Conservation (phyloP, 1,140 invertebrate genomes). For the Brachionus manjavacas region DNA sequence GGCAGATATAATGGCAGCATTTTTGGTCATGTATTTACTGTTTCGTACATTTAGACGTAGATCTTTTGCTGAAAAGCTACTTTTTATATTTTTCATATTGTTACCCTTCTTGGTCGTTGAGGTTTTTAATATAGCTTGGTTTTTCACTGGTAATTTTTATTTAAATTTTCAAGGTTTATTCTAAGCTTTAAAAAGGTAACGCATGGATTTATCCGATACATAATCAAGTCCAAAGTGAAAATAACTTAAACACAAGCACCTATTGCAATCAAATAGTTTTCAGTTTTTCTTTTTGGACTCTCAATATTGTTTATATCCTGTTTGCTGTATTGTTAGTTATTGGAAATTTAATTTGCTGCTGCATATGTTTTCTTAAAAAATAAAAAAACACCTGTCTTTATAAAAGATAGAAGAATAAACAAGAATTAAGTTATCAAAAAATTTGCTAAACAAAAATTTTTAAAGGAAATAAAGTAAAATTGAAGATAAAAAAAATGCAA, state of each 20-base stretch:
- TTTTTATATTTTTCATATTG: neutral
- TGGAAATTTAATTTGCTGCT: constrained; percentile 38
- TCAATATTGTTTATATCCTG: constrained; percentile 22
- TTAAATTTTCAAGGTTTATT: neutral
- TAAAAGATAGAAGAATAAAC: neutral
- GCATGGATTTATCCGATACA: constrained; percentile 21
- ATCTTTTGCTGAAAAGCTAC: constrained; percentile 1
- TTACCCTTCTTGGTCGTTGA: neutral
- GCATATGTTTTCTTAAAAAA: constrained; percentile 40
- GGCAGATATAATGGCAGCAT: neutral
- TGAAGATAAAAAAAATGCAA: too few relatives aligned
- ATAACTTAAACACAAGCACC: neutral
- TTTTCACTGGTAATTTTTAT: constrained; percentile 20
- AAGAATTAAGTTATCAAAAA: neutral
- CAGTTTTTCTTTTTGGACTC: constrained; percentile 33
- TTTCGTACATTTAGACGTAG: neutral
- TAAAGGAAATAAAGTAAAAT: too few relatives aligned
- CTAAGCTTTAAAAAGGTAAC: constrained; percentile 11
- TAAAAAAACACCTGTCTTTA: neutral
- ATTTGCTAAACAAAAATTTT: neutral
- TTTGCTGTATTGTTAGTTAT: neutral
- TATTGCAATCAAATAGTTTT: constrained; percentile 21
- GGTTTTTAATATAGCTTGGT: constrained; percentile 40
- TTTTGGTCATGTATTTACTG: neutral
- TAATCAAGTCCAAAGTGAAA: constrained; percentile 3